Base-by-base conservation (phyloP, 2,888 invertebrate genomes). In the Yponomeuta malinellus region DNA sequence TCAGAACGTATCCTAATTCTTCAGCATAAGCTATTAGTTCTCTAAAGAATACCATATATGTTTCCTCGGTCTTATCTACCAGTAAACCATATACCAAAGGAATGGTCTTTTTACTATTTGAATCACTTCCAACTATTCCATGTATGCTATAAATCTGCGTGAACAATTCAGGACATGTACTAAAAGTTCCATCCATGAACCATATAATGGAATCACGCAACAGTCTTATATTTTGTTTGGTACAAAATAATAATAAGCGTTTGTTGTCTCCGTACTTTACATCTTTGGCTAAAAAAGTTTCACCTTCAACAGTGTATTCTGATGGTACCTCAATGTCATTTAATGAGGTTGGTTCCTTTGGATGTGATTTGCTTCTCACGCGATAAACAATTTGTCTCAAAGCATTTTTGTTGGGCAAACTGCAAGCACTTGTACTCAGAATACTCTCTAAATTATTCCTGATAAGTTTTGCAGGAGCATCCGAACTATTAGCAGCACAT, bases 121-220 rank as follows among this genome's bases (percentile, higher is more conserved):
- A n/a, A 29, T 23, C 64, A 29, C 29, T 64, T 23, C 64, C 64
- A 29, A 64, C 8, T 23, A 23, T 23, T 23, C 23, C 64, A 64
- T 64, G 64, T 64, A 64, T 23, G 10, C n/a, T 33, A 29, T 64
- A 64, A 23, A 64, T 64, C 64, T 64, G 64, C 64, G n/a, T 64
- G 29, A 69, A 68, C 64, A 68, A 68, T 68, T 43, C 68, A 15
- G 68, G 71, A 71, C 71, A 69, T n/a, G 72, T 70, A 65, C 66
- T 43, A 64, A 72, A 72, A 29, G 72, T 72, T 69, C 69, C 72
- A 12, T 70, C 71, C 71, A 71, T 72, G 63, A 71, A 65, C 71
- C 72, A 69, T 63, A 71, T 43, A 59, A 69, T 69, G 65, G 71
- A 71, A 72, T 71, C 69, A 59, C 66, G 69, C 69, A 71, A 70